Base-by-base conservation (phyloP, 2,888 invertebrate species). In the Oscheius sp. region DNA sequence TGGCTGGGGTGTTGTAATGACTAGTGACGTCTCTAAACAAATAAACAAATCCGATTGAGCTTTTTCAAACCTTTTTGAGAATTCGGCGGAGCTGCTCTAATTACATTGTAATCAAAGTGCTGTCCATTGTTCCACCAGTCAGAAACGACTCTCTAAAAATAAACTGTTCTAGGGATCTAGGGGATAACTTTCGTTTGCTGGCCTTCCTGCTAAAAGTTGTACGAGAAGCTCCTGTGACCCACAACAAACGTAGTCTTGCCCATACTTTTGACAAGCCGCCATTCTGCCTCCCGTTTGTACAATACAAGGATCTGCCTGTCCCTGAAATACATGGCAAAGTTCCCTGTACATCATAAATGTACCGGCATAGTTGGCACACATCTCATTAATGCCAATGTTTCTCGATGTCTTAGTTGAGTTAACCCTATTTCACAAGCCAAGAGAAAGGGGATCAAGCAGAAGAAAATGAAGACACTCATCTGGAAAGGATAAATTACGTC, bases 221-320 rank as follows among this genome's bases (percentile, higher is more conserved):
- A 82, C 73, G 2, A 82, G 45, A 13, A 82, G 73, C 45, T 80
- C 80, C 1, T 77, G 74, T 3, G 79, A 76, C 18, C 82, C 82
- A 71, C 82, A 82, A 63, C 82, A 82, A 16, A 82, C 76, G 58
- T 76, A 82, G 41, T 79, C 79, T 52, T 75, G 75, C 1, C 76
- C 80, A 49, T 82, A 80, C 21, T 61, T 75, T 68, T 80, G 80
- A 55, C 82, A 82, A 23, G 73, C 77, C 46, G 79, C 74, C 75
- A 79, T 77, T 69, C 74, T 72, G 12, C 82, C 80, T 18, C 76
- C 78, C 0, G 82, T 80, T 71, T 76, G 77, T 7, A 79, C 73
- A 9, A 80, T 78, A 55, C 82, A 82, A 13, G 80, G 80, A 73
- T 82, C 82, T 23, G 81, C 76, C 45, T 80, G 79, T 16, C 81